Evolutionary conservation across 2,888 invertebrate species (phyloP), one percentile per base, ranked within the genome.

Genomic region (Fragum whitleyi): DNA sequence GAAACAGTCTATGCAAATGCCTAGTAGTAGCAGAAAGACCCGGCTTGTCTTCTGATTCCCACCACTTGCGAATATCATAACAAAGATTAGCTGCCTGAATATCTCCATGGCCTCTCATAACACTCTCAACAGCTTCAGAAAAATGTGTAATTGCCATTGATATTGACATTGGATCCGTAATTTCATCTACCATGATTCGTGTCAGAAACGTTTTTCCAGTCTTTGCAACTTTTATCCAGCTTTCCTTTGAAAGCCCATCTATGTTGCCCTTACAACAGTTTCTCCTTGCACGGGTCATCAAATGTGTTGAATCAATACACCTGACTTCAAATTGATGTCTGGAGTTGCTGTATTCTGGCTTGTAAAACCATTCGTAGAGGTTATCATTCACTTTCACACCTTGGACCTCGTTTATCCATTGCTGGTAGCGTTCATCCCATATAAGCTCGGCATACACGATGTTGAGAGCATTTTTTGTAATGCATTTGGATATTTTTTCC

Each of bases 91-190:
- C n/a, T n/a, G n/a, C n/a, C n/a, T n/a, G n/a, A n/a, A n/a, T n/a
- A n/a, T n/a, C n/a, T n/a, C n/a, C n/a, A n/a, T n/a, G n/a, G n/a
- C n/a, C n/a, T n/a, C n/a, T n/a, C n/a, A n/a, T n/a, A n/a, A n/a
- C n/a, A 11, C 23, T 47, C 65, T 82, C 83, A 6, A 85, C 86
- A 28, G 32, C 1, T 59, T 83, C 73, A 14, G 70, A 68, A 32
- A 85, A 81, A 53, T 81, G 81, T 0, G 85, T 81, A 23, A 16
- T 36, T 11, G 86, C 81, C 83, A 83, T 81, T 14, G 79, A 51
- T 16, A 81, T 77, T 2, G 79, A 85, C 83, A 83, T 81, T 14
- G 83, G 83, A 26, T 86, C 84, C 11, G 72, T 70, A 16, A 86
- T 70, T 28, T 82, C 84, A 21, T 85, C 79, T 11, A 86, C 69